phyloP scores from a whole-genome alignment of 2,113 vertebrate genomes.

The Varanus komodoensis region DNA sequence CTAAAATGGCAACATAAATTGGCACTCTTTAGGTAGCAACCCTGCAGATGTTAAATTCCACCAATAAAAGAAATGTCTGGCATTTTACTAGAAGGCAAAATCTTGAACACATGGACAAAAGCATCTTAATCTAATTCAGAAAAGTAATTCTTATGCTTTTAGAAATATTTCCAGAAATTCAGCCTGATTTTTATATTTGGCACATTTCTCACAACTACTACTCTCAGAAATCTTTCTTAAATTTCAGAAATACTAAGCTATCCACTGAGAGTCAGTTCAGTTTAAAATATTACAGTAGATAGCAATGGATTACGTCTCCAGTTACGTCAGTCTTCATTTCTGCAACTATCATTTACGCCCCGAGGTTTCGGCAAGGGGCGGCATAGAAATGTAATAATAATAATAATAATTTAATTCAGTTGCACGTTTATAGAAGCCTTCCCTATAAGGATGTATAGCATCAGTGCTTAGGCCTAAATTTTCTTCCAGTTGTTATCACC shows the following conservation, averaged over 20 bases:
- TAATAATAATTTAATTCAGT: too few relatives aligned
- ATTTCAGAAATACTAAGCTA: conserved; percentile 16
- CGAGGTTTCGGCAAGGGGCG: too few relatives aligned
- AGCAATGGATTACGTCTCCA: conserved; percentile 1
- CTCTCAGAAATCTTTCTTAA: conserved; percentile 19
- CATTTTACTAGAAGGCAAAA: neutral
- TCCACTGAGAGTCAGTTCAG: conserved; percentile 19
- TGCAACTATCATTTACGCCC: too few relatives aligned
- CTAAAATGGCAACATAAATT: neutral
- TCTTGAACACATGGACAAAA: neutral
- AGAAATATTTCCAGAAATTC: neutral
- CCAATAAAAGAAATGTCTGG: neutral
- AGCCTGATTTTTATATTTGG: conserved; percentile 15
- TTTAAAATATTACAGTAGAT: neutral
- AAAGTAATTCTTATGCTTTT: neutral
- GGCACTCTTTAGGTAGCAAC: neutral
- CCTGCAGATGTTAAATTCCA: neutral
- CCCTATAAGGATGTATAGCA: neutral
- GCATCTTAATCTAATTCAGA: neutral
- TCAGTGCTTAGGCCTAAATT: neutral
- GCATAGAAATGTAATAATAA: too few relatives aligned
- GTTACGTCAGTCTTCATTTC: neutral
- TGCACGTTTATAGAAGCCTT: neutral
- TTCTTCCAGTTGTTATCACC: neutral
- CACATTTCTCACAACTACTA: conserved; percentile 24